phyloP scores from a whole-genome alignment of 2,797 vertebrate genomes.

The Hypotaenidia okinawae region DNA sequence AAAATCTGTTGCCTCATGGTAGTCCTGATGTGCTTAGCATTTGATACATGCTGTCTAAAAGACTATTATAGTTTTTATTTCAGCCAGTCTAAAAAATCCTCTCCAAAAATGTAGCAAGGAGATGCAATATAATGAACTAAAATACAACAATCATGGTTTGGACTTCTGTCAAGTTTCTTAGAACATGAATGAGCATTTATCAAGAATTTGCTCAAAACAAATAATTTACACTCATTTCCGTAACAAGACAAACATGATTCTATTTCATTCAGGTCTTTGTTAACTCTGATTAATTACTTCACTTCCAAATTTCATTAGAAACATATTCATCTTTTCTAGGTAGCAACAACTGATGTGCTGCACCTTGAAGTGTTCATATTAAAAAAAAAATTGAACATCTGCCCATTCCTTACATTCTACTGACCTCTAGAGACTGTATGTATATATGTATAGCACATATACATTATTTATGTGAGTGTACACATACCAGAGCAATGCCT shows the following conservation, averaged over 20 bases:
- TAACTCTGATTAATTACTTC: slow-evolving; percentile 77
- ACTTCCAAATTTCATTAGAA: slow-evolving; percentile 65
- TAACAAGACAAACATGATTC: slow-evolving; percentile 67
- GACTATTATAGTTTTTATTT: slow-evolving; percentile 10
- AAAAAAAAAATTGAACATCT: slow-evolving; percentile 45
- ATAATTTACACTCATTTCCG: slow-evolving; percentile 72
- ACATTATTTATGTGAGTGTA: slow-evolving; percentile 41
- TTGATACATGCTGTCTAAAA: background rate
- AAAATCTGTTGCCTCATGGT: background rate
- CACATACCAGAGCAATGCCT: background rate
- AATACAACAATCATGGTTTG: slow-evolving; percentile 63
- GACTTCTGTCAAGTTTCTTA: slow-evolving; percentile 69
- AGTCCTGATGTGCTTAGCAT: background rate
- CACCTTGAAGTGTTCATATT: slow-evolving; percentile 13
- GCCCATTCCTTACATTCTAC: slow-evolving; percentile 82
- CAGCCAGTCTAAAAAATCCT: background rate
- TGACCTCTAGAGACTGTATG: slow-evolving; percentile 84
- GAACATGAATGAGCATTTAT: slow-evolving; percentile 66
- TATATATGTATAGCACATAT: slow-evolving; percentile 63
- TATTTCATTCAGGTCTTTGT: slow-evolving; percentile 60
- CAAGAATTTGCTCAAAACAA: slow-evolving; percentile 76
- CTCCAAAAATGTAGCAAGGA: slow-evolving; percentile 1
- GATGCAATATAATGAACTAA: slow-evolving; percentile 34
- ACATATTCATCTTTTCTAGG: slow-evolving; percentile 55
- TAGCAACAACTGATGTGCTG: slow-evolving; percentile 43